Evolutionary conservation across 2,113 vertebrate species (phyloP).

Genomic region (Actenoides hombroni): DNA sequence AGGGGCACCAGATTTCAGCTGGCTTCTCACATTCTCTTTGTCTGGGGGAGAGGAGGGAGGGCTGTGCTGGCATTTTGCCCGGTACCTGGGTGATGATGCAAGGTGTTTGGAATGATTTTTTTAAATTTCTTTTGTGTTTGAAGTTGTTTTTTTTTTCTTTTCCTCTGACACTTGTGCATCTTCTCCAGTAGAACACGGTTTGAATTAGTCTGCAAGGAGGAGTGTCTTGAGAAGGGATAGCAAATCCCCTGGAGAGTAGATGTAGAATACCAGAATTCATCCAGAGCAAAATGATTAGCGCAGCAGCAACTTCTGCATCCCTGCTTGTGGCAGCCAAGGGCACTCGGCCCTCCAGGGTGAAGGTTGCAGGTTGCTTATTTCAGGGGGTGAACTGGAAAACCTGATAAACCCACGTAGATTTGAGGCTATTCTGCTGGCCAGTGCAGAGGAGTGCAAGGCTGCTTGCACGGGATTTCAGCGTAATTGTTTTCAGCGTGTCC

Average conservation of each 20-base stretch:
- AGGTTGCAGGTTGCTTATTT: neutral
- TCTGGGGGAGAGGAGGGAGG: neutral
- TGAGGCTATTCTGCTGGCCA: neutral
- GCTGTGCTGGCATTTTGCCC: neutral
- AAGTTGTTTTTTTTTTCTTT: neutral
- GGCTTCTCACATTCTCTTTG: neutral
- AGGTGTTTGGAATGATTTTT: neutral
- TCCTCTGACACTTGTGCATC: neutral
- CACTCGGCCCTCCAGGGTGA: accelerated
- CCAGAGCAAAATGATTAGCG: neutral
- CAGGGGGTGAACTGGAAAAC: neutral
- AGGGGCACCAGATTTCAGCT: neutral
- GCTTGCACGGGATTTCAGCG: neutral
- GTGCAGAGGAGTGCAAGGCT: neutral
- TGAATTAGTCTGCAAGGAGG: neutral
- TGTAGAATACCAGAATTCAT: neutral
- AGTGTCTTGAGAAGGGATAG: neutral
- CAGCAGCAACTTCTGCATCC: neutral
- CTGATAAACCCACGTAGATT: accelerated
- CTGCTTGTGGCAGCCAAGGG: neutral
- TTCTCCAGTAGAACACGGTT: neutral
- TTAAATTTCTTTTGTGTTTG: neutral
- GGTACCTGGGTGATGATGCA: neutral
- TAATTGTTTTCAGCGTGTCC: neutral
- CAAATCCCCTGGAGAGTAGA: neutral